Conservation (phyloP, 2,888 invertebrate genomes). For the Eupithecia inturbata region DNA sequence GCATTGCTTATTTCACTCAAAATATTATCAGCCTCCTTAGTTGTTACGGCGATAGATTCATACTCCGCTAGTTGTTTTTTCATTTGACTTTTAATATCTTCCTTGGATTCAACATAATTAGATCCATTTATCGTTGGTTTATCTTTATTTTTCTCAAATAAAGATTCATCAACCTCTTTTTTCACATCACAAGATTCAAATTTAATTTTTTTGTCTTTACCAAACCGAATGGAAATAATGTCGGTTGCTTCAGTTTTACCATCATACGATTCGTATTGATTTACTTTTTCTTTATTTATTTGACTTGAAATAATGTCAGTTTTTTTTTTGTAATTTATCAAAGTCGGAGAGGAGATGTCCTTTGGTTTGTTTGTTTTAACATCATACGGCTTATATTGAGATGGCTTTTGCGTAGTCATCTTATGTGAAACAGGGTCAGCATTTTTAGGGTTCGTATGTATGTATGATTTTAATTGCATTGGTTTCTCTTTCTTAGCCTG, state of each 20-base stretch:
- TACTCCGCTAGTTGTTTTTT: not conserved
- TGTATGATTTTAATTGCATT: not conserved
- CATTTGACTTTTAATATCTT: not conserved
- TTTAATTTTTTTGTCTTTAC: slow-evolving; percentile 3
- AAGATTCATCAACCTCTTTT: slow-evolving; percentile 6
- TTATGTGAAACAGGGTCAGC: not conserved
- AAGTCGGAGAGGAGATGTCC: not conserved
- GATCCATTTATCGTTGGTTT: not conserved
- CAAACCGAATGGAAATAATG: not conserved
- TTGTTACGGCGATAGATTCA: not conserved
- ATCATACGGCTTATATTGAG: not conserved
- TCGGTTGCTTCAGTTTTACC: not conserved
- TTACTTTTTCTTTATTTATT: not conserved
- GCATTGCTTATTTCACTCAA: not conserved
- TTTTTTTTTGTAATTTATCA: not conserved
- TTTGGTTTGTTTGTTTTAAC: not conserved
- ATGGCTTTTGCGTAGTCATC: not conserved
- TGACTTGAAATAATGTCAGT: not conserved
- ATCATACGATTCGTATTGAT: not conserved
- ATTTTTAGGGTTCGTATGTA: not conserved
- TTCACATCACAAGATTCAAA: slow-evolving; percentile 17
- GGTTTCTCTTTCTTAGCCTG: not conserved
- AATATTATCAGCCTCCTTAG: slow-evolving; percentile 1
- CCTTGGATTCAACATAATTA: not conserved
- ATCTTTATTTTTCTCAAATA: not conserved